Evolutionary conservation across 2,888 invertebrate species (phyloP).

Genomic region (Drosophila melanosoma): DNA sequence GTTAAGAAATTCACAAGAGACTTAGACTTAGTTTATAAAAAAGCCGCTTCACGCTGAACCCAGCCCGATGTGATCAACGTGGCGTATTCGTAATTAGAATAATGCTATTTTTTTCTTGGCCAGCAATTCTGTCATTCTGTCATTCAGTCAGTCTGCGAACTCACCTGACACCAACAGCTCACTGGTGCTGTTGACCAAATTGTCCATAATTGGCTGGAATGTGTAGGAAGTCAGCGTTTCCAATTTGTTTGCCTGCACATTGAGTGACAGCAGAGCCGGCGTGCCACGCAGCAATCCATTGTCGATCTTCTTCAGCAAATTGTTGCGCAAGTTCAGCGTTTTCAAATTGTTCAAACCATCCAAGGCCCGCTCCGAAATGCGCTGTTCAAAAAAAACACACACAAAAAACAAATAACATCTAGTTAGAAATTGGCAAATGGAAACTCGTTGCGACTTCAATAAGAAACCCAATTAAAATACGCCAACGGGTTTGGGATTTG

Average conservation of each 20-base stretch:
- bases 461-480: slow-evolving; percentile 3
- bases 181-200: slow-evolving; percentile 90
- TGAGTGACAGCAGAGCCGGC: slow-evolving; percentile 89
- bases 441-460: background rate
- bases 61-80: slow-evolving; percentile 30
- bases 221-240: slow-evolving; percentile 91
- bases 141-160: slow-evolving; percentile 28
- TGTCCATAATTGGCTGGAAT: slow-evolving; percentile 90
- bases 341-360: slow-evolving; percentile 90
- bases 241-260: slow-evolving; percentile 91
- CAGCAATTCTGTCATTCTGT: slow-evolving; percentile 15
- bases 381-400: slow-evolving; percentile 83
- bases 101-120: slow-evolving; percentile 32
- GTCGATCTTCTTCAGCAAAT: slow-evolving; percentile 90
- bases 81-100: slow-evolving; percentile 78
- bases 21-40: slow-evolving; percentile 39
- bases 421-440: slow-evolving; percentile 54
- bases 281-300: slow-evolving; percentile 91
- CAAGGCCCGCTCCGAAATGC: slow-evolving; percentile 91
- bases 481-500: background rate
- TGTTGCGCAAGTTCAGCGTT: slow-evolving; percentile 90
- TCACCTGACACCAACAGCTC: slow-evolving; percentile 92
- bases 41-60: slow-evolving; percentile 40
- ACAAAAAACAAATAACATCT: background rate
- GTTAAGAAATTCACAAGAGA: slow-evolving; percentile 42